Percentiles rank a stretch among this genome's conserved stretches.
Evolutionary conservation across 2,113 vertebrate genomes (phyloP).

Genomic region (Apteryx owenii): DNA sequence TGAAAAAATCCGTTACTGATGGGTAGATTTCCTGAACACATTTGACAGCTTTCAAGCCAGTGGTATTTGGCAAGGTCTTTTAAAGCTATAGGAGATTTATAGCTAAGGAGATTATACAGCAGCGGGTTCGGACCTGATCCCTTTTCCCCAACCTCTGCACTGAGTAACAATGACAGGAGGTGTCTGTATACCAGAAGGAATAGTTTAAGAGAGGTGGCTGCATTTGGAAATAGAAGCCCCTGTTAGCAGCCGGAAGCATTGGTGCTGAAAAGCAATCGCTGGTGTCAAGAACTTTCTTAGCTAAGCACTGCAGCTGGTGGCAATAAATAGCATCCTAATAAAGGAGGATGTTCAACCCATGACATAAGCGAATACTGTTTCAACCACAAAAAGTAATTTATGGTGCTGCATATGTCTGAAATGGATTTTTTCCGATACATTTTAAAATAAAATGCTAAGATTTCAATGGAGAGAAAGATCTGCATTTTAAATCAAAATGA

Average conservation of each 20-base stretch:
- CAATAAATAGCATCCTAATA: constrained; percentile 93
- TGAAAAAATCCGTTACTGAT: constrained; percentile 47
- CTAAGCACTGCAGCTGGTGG: constrained; percentile 89
- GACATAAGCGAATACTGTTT: constrained; percentile 85
- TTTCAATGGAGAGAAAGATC: constrained; percentile 77
- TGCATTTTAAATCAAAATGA: constrained; percentile 79
- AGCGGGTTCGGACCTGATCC: constrained; percentile 31
- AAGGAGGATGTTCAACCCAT: constrained; percentile 81
- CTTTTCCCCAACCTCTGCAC: constrained; percentile 34
- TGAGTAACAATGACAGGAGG: constrained; percentile 72
- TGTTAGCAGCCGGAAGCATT: constrained; percentile 87
- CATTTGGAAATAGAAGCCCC: constrained; percentile 76
- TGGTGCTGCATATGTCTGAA: constrained; percentile 71
- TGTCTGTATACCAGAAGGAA: constrained; percentile 74
- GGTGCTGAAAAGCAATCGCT: constrained; percentile 91
- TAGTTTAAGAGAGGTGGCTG: constrained; percentile 70
- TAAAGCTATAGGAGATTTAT: constrained; percentile 67
- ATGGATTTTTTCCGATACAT: constrained; percentile 72
- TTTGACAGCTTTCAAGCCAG: constrained; percentile 61
- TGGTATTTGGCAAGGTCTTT: constrained; percentile 56
- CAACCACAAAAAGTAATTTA: constrained; percentile 83
- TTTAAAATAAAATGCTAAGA: constrained; percentile 76
- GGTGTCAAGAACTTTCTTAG: constrained; percentile 92
- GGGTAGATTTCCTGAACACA: constrained; percentile 44
- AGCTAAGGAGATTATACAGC: constrained; percentile 57